Conservation (phyloP, 2,888 invertebrate genomes). For the Antheraea yamamai region DNA sequence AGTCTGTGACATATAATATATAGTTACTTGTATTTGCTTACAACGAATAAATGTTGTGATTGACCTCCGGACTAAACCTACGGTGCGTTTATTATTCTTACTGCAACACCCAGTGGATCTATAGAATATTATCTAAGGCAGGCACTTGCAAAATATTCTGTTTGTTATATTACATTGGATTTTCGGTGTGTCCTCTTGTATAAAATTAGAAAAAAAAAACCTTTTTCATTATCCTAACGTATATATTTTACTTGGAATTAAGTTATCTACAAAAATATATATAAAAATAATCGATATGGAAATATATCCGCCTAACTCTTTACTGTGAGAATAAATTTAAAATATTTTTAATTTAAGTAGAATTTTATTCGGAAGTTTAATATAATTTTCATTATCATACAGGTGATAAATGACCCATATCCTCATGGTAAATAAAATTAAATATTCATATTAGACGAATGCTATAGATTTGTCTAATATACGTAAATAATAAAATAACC, state of each 20-base stretch:
- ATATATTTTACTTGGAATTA: background rate
- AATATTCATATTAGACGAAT: too few relatives aligned
- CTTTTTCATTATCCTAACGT: too few relatives aligned
- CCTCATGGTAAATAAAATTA: too few relatives aligned
- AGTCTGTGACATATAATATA: slow-evolving; percentile 23
- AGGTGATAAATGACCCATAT: too few relatives aligned
- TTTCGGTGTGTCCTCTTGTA: background rate
- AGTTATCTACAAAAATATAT: background rate
- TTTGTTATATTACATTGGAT: slow-evolving; percentile 51
- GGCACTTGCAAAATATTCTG: slow-evolving; percentile 73
- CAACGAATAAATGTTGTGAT: slow-evolving; percentile 70
- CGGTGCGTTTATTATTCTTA: slow-evolving; percentile 22
- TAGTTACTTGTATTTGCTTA: slow-evolving; percentile 39
- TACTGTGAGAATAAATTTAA: background rate
- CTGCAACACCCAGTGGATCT: slow-evolving; percentile 48
- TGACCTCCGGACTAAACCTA: slow-evolving; percentile 45
- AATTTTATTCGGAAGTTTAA: background rate
- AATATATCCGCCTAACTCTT: background rate
- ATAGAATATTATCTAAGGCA: slow-evolving; percentile 27
- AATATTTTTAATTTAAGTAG: background rate
- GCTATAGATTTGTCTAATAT: too few relatives aligned
- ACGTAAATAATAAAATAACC: too few relatives aligned
- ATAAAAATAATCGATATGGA: background rate
- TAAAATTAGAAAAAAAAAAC: too few relatives aligned
- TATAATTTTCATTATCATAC: too few relatives aligned